Evolutionary conservation across 2,113 vertebrate genomes (phyloP).

Genomic region (Benitochromis conjunctus): DNA sequence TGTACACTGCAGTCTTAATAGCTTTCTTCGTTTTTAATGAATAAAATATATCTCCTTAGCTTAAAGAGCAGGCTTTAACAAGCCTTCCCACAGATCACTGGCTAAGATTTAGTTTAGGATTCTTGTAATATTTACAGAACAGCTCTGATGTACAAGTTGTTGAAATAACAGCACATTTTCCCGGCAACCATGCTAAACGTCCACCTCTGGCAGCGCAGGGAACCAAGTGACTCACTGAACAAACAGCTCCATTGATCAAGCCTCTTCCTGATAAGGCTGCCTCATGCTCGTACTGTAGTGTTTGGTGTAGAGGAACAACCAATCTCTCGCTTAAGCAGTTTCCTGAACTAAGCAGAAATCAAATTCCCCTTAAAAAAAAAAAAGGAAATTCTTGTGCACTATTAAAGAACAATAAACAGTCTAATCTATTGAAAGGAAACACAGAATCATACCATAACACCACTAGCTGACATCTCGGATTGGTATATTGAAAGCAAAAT

Average conservation of each 20-base stretch:
- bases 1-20: background rate
- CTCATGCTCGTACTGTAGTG: background rate
- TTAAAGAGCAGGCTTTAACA: background rate
- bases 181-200: background rate
- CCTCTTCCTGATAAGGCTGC: background rate
- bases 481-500: background rate
- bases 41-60: background rate
- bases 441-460: background rate
- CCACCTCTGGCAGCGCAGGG: background rate
- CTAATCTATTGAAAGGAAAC: background rate
- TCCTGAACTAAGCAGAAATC: background rate
- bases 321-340: background rate
- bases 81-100: background rate
- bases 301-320: background rate
- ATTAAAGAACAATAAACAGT: background rate
- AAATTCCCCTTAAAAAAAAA: background rate
- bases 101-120: background rate
- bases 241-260: background rate
- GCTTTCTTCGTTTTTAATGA: background rate
- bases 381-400: background rate
- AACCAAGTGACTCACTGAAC: background rate
- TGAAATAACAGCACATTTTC: background rate
- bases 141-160: background rate
- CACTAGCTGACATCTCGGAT: background rate
- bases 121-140: background rate